Evolutionary conservation across 2,113 vertebrate genomes (phyloP).

Genomic region (Gallinago media): DNA sequence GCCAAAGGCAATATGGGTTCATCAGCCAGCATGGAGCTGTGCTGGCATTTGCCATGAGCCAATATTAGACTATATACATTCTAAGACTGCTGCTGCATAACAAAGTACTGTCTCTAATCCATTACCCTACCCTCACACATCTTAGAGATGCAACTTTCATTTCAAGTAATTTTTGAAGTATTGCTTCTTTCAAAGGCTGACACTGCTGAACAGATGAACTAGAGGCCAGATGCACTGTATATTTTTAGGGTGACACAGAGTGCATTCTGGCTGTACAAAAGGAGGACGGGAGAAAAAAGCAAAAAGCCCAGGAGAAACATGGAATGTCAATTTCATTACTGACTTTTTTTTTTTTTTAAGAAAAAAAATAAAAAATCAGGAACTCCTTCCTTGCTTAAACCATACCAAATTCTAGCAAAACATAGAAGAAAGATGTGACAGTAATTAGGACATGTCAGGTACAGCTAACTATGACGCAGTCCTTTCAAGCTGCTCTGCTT

Average conservation of each 20-base stretch:
- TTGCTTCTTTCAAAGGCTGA: background rate
- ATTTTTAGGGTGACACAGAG: background rate
- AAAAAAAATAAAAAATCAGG: background rate
- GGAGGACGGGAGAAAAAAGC: fast-evolving
- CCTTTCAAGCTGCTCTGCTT: background rate
- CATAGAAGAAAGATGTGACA: background rate
- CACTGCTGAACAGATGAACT: background rate
- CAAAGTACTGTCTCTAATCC: background rate
- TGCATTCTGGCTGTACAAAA: background rate
- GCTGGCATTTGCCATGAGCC: background rate
- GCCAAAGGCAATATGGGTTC: background rate
- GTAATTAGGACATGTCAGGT: background rate
- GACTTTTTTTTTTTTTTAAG: background rate
- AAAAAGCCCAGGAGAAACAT: background rate
- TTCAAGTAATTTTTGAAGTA: background rate
- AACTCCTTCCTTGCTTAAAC: background rate
- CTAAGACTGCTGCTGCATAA: background rate
- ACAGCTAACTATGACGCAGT: background rate
- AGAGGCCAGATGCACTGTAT: background rate
- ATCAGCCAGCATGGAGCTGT: background rate
- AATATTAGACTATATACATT: background rate
- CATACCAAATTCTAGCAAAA: background rate
- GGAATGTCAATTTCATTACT: background rate
- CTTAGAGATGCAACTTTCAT: background rate
- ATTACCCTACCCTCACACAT: background rate